Percentiles rank a stretch among this genome's conserved stretches.
Conservation (phyloP, 2,113 vertebrate genomes). For the Entelurus aequoreus region DNA sequence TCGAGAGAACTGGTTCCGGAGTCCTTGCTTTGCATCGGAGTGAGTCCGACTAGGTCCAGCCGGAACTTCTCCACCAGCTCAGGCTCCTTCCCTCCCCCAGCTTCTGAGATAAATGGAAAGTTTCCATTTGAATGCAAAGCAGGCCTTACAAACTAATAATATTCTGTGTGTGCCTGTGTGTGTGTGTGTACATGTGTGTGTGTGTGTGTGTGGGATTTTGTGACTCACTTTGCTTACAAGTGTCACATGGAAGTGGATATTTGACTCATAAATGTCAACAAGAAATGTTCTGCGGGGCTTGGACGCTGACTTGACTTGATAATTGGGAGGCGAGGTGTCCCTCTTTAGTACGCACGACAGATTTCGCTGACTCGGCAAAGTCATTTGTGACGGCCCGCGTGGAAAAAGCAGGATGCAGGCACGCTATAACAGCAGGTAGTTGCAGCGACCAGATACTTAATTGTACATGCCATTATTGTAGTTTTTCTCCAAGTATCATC, state of each 20-base stretch:
- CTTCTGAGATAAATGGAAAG: too few relatives aligned
- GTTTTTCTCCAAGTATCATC: too few relatives aligned
- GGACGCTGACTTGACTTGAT: constrained; percentile 19
- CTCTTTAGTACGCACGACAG: not conserved
- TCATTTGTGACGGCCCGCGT: not conserved
- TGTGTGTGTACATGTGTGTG: not conserved
- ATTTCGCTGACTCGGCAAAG: constrained; percentile 7
- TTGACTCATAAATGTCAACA: constrained; percentile 74
- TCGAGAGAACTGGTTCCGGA: too few relatives aligned
- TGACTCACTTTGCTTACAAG: constrained; percentile 61
- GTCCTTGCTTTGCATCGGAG: too few relatives aligned
- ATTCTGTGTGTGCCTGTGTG: not conserved
- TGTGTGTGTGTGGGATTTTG: not conserved
- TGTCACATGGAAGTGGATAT: constrained; percentile 44
- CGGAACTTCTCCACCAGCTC: too few relatives aligned
- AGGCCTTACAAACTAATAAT: not conserved
- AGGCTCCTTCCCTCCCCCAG: too few relatives aligned
- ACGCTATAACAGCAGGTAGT: too few relatives aligned
- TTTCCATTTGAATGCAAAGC: too few relatives aligned
- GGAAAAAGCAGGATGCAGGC: too few relatives aligned
- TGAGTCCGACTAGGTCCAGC: too few relatives aligned
- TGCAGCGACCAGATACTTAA: too few relatives aligned
- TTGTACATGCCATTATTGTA: too few relatives aligned
- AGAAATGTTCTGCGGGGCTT: constrained; percentile 45
- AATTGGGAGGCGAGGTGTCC: constrained; percentile 13